Evolutionary conservation across 2,888 invertebrate species (phyloP).

Genomic region (Deilephila porcellus): DNA sequence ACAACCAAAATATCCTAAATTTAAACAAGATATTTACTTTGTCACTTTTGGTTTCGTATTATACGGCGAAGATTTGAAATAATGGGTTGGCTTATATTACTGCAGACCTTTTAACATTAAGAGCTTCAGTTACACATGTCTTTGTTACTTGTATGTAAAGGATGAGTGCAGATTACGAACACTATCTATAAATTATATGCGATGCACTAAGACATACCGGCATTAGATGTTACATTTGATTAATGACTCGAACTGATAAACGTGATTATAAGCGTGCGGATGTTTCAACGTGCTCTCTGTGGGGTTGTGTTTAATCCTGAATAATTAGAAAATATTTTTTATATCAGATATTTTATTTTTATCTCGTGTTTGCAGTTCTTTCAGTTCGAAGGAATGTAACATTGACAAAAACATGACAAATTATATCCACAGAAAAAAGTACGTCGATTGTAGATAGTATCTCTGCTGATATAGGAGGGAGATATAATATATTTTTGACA

Average conservation of each 20-base stretch:
- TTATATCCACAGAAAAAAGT: too few relatives aligned
- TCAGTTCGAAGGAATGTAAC: too few relatives aligned
- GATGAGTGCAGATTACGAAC: neutral
- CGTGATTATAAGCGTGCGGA: neutral
- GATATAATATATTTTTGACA: constrained; percentile 1
- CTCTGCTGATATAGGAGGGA: too few relatives aligned
- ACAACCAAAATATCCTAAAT: neutral
- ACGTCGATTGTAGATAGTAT: too few relatives aligned
- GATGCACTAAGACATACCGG: constrained; percentile 2
- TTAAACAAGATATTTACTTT: constrained; percentile 21
- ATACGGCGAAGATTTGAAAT: neutral
- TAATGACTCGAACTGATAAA: constrained; percentile 12
- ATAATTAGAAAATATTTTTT: neutral
- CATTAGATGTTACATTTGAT: constrained; percentile 16
- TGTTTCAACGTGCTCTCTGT: neutral
- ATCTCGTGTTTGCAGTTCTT: neutral
- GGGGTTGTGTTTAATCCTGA: neutral
- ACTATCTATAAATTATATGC: constrained; percentile 3
- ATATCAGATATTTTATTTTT: neutral
- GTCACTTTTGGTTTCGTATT: constrained; percentile 2
- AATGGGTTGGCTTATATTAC: neutral
- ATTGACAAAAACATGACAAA: too few relatives aligned
- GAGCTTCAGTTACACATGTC: neutral
- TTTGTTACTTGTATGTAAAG: neutral
- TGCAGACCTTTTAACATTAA: neutral